A percentile compares a stretch with the other conserved stretches of the same genome.
These are phyloP conservation scores for Daphoenositta chrysoptera DNA, from an alignment of 2,113 vertebrate species.

Conservation along the genomic window DNA sequence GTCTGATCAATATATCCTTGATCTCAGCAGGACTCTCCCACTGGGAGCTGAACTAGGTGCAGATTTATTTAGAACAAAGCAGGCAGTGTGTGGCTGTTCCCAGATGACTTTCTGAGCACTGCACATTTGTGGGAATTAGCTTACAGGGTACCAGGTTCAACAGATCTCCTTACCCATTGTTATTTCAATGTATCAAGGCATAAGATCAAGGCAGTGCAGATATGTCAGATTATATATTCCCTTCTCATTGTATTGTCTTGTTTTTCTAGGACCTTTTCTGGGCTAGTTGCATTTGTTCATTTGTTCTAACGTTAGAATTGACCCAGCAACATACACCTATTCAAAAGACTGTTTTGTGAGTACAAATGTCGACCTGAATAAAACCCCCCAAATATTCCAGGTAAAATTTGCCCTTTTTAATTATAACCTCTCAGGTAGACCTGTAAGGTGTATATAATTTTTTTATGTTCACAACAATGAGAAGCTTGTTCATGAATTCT, in stretches of 20 bases:
- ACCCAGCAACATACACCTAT: neutral
- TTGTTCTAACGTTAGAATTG: neutral
- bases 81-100: neutral
- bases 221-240: neutral
- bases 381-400: neutral
- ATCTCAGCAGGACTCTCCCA: neutral
- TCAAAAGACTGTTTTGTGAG: neutral
- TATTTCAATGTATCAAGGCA: neutral
- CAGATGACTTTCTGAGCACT: neutral
- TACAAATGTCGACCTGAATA: neutral
- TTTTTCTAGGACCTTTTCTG: neutral
- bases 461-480: neutral
- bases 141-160: neutral
- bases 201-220: neutral
- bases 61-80: slow-evolving; percentile 19
- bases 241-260: neutral
- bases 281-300: neutral
- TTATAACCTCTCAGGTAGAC: neutral
- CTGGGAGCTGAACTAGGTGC: neutral
- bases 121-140: neutral
- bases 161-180: neutral
- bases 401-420: neutral
- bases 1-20: slow-evolving; percentile 1
- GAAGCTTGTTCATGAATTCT: neutral
- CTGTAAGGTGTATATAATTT: neutral